These are phyloP conservation scores for Scaptomyza graminum DNA, from an alignment of 1,140 invertebrate species.

Conservation along the genomic window DNA sequence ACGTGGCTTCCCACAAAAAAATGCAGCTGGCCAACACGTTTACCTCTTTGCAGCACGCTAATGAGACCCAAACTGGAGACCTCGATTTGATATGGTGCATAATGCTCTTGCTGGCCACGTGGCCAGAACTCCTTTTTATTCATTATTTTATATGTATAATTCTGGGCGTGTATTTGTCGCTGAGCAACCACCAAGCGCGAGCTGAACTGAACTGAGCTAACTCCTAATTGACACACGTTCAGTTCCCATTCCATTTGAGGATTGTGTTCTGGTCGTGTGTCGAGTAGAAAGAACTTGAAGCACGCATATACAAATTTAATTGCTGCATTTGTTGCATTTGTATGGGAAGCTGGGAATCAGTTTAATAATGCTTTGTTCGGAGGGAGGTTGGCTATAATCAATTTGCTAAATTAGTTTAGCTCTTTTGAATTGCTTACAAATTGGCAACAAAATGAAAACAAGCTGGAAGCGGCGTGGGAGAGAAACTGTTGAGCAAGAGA, in stretches of 20 bases:
- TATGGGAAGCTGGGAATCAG: neutral
- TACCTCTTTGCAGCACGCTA: slow-evolving; percentile 45
- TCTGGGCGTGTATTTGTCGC: slow-evolving; percentile 45
- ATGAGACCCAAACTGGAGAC: slow-evolving; percentile 51
- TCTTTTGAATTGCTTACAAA: slow-evolving; percentile 55
- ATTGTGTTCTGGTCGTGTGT: slow-evolving; percentile 60
- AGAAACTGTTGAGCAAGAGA: neutral
- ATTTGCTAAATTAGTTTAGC: slow-evolving; percentile 72
- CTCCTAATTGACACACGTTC: slow-evolving; percentile 74
- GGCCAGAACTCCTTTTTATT: slow-evolving; percentile 21
- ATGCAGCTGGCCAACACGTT: slow-evolving; percentile 46
- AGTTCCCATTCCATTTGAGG: neutral
- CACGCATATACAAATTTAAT: slow-evolving; percentile 68
- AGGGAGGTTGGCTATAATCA: slow-evolving; percentile 38
- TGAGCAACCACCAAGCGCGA: slow-evolving; percentile 13
- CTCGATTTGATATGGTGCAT: slow-evolving; percentile 49
- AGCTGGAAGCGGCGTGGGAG: neutral
- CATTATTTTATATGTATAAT: neutral
- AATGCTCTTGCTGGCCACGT: slow-evolving; percentile 43
- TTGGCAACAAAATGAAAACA: slow-evolving; percentile 58
- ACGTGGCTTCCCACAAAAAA: slow-evolving; percentile 35
- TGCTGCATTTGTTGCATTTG: slow-evolving; percentile 72
- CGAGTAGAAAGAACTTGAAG: slow-evolving; percentile 36
- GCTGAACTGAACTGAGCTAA: slow-evolving; percentile 5
- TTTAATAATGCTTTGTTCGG: neutral